Conservation (phyloP, 2,888 invertebrate species). For the Eugnorisma glareosa region DNA sequence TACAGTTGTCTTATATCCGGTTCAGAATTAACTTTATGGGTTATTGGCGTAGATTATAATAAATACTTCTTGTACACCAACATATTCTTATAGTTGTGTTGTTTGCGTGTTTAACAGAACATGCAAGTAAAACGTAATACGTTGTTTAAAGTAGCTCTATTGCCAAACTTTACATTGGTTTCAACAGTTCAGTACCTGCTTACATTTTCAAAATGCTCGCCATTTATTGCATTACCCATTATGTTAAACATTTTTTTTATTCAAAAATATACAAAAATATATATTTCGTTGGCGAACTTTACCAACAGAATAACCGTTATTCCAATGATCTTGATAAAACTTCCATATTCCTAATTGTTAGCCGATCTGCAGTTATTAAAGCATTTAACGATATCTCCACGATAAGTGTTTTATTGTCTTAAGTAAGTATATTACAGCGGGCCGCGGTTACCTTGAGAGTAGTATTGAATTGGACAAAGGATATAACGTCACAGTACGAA, state of each 20-base stretch:
- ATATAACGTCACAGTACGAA: slow-evolving; percentile 72
- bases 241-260: background rate
- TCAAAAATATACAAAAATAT: background rate
- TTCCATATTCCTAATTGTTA: slow-evolving; percentile 34
- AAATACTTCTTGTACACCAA: slow-evolving; percentile 28
- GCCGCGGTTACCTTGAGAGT: slow-evolving; percentile 70
- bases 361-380: slow-evolving; percentile 44
- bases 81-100: slow-evolving; percentile 5
- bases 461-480: slow-evolving; percentile 76
- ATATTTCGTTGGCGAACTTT: background rate
- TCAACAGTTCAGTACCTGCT: background rate
- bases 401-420: slow-evolving; percentile 66
- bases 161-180: slow-evolving; percentile 20
- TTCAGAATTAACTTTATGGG: slow-evolving; percentile 56
- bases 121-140: background rate
- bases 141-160: background rate
- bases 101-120: slow-evolving; percentile 13
- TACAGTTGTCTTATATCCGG: slow-evolving; percentile 61
- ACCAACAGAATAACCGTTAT: slow-evolving; percentile 7
- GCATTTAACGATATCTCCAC: slow-evolving; percentile 49
- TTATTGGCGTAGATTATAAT: slow-evolving; percentile 53
- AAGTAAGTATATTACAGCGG: slow-evolving; percentile 61
- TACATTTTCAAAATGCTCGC: background rate
- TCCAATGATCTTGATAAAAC: slow-evolving; percentile 32
- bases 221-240: slow-evolving; percentile 4